phyloP scores from a whole-genome alignment of 2,113 vertebrate species.

The Lophotis ruficrista region DNA sequence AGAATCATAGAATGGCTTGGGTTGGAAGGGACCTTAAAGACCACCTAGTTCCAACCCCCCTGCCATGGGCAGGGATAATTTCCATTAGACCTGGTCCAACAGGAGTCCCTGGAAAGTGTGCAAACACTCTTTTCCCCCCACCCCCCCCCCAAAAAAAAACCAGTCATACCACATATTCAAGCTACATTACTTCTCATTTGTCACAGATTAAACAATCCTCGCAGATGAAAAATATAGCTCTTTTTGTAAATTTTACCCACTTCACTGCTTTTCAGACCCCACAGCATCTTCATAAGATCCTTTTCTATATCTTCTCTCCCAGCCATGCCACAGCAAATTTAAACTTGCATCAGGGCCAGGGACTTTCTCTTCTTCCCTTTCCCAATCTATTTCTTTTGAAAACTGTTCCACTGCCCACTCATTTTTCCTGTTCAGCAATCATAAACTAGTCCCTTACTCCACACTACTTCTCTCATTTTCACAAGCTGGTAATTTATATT shows the following conservation, averaged over 20 bases:
- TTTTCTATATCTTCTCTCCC: not conserved
- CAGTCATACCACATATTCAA: not conserved
- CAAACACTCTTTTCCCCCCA: too few species aligned
- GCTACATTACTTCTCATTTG: not conserved
- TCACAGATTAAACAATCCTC: not conserved
- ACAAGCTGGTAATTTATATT: not conserved
- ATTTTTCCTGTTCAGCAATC: not conserved
- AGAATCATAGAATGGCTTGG: too few species aligned
- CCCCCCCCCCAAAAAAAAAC: too few species aligned
- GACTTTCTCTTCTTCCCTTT: not conserved
- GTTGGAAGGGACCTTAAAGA: too few species aligned
- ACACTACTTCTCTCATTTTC: not conserved
- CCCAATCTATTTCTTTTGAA: not conserved
- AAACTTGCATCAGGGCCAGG: not conserved
- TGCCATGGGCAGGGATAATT: too few species aligned
- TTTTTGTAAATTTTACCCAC: not conserved
- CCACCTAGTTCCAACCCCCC: too few species aligned
- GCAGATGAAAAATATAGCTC: not conserved
- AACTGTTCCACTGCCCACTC: not conserved
- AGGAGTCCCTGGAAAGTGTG: not conserved
- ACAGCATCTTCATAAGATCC: not conserved
- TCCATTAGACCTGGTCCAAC: not conserved
- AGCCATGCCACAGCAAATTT: not conserved
- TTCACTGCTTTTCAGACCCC: not conserved
- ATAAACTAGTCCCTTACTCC: not conserved